Evolutionary conservation across 2,113 vertebrate species (phyloP), one percentile per base, ranked within the genome.

Genomic region (Melanerpes formicivorus): DNA sequence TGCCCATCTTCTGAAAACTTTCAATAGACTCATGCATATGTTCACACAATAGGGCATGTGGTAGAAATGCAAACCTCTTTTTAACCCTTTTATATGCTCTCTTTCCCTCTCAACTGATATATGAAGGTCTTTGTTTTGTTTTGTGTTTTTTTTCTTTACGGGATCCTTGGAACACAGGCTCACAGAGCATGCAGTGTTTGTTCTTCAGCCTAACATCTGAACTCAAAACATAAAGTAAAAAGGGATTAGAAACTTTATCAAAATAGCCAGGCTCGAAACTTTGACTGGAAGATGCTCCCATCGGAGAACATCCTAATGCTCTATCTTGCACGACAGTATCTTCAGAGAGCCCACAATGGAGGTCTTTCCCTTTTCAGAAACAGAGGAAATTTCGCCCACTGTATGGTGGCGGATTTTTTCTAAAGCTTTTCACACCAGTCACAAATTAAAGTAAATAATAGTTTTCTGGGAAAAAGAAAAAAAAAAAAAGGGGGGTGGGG

Each of bases 11-110:
- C 97, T 93, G 96, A 97, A 97, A 97, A 97, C 97, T 98, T 98
- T 98, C 98, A 98, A 98, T 98, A 98, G 98, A 97, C 97, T 97
- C 97, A 97, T 98, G 97, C 98, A 98, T 98, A 98, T 98, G 97
- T 93, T 96, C 97, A 96, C 95, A 98, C 98, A 98, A 98, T 97
- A 97, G 98, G 97, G 97, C 98, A 98, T 98, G 96, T 98, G 97
- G 97, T 90, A 97, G 96, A 98, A 98, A 97, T 94, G 97, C 97
- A 97, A 98, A 97, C 97, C 97, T 95, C 96, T 93, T 97, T 96
- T 98, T 98, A 98, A 98, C 98, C 97, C 96, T 97, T 97, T 97
- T 90, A 88, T 90, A 86, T 94, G 84, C 95, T 88, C 93, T 92
- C 93, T 87, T 95, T 97, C 93, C 93, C 90, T 95, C 77, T 74